These are phyloP conservation scores for Dolichoris vasculosae DNA, from an alignment of 1,140 invertebrate genomes.

Conservation along the genomic window DNA sequence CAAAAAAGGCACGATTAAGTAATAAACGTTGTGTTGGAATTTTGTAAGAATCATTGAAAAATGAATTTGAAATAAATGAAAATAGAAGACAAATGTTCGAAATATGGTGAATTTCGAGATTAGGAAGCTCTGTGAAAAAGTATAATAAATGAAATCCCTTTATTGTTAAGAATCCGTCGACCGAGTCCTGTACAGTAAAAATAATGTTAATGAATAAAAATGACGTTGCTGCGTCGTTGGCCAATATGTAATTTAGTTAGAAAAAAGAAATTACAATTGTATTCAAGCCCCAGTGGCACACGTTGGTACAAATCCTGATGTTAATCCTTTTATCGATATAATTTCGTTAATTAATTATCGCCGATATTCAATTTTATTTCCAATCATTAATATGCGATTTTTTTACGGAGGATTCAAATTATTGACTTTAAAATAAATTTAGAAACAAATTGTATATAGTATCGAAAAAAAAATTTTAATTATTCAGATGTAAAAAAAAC, in stretches of 20 bases:
- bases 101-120: conserved; percentile 19
- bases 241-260: conserved; percentile 60
- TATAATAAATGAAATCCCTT: conserved; percentile 45
- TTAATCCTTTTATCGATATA: conserved; percentile 44
- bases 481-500: conserved; percentile 28
- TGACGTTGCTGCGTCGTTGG: conserved; percentile 46
- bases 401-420: neutral
- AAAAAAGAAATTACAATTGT: conserved; percentile 52
- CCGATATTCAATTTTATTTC: conserved; percentile 29
- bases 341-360: conserved; percentile 32
- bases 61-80: conserved; percentile 33
- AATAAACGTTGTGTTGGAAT: conserved; percentile 6
- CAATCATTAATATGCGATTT: neutral
- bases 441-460: conserved; percentile 22
- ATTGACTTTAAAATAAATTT: conserved; percentile 13
- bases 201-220: conserved; percentile 48
- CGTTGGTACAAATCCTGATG: conserved; percentile 63
- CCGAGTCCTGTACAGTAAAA: conserved; percentile 49
- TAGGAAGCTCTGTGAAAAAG: conserved; percentile 22
- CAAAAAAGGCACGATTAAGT: neutral
- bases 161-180: conserved; percentile 55
- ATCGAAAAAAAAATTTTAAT: conserved; percentile 24
- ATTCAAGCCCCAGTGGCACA: conserved; percentile 58
- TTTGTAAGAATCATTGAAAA: neutral
- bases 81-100: conserved; percentile 39